Percentiles rank a stretch among this genome's conserved stretches.
Conservation (phyloP, 2,797 vertebrate species). For the Cyclura pinguis region DNA sequence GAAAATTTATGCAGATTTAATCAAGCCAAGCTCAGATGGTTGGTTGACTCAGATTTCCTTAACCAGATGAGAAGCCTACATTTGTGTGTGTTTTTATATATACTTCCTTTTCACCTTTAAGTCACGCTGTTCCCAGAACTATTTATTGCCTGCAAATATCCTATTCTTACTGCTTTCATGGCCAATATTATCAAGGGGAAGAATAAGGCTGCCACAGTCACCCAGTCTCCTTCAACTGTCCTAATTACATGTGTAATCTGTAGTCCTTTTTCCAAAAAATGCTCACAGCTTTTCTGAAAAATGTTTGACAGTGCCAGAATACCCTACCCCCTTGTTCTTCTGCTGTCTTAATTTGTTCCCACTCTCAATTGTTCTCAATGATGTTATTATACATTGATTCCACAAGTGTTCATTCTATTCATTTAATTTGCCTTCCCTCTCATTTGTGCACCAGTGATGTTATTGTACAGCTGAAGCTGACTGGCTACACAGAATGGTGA, state of each 20-base stretch:
- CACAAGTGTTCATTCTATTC: no score
- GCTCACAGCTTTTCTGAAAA: background rate
- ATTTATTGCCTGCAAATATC: background rate
- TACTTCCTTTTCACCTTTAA: background rate
- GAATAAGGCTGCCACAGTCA: background rate
- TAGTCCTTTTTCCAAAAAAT: background rate
- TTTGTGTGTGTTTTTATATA: background rate
- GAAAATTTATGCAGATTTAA: background rate
- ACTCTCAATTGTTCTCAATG: no score
- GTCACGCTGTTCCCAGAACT: background rate
- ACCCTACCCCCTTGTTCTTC: background rate
- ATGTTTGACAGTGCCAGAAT: background rate
- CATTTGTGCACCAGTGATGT: no score
- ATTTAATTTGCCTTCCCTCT: no score
- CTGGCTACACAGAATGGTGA: no score
- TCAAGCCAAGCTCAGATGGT: background rate
- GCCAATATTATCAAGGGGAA: background rate
- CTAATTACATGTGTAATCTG: background rate
- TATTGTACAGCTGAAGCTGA: no score
- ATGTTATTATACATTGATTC: no score
- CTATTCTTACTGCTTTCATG: background rate
- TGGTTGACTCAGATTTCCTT: background rate
- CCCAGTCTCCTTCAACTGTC: background rate
- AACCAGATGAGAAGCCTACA: background rate
- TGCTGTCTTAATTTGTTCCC: no score